A percentile compares a stretch with the other conserved stretches of the same genome.
These are phyloP conservation scores for Torymus texanus DNA, from an alignment of 2,888 invertebrate genomes.

Conservation along the genomic window DNA sequence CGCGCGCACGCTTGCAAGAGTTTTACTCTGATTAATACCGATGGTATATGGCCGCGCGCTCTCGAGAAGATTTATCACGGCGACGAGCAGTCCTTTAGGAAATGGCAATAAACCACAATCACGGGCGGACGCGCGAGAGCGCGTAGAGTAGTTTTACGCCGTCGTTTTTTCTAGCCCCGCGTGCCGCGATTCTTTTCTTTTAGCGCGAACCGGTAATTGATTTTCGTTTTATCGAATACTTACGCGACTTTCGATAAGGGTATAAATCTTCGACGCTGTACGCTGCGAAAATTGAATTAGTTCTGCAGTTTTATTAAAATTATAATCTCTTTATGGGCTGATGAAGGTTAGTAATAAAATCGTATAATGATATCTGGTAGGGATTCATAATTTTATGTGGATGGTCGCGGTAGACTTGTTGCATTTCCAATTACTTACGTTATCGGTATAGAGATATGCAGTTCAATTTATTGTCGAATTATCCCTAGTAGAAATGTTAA, in stretches of 20 bases:
- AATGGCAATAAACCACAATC: conserved; percentile 56
- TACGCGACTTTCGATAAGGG: background rate
- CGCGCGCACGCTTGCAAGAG: conserved; percentile 21
- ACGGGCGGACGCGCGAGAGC: conserved; percentile 15
- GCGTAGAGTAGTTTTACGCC: conserved; percentile 11
- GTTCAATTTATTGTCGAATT: too few species aligned
- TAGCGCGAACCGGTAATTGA: conserved; percentile 29
- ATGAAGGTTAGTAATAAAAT: background rate
- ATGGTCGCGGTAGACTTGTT: too few species aligned
- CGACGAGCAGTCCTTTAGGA: conserved; percentile 52
- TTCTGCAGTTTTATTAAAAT: conserved; percentile 6
- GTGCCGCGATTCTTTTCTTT: background rate
- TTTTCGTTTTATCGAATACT: conserved; percentile 38
- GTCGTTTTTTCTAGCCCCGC: conserved; percentile 19
- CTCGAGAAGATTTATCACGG: conserved; percentile 52
- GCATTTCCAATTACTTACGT: too few species aligned
- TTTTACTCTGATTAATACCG: conserved; percentile 56
- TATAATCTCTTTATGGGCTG: background rate
- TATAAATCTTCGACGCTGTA: background rate
- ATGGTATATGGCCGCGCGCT: conserved; percentile 52
- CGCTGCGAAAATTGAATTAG: too few species aligned
- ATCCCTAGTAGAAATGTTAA: too few species aligned
- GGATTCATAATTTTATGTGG: background rate
- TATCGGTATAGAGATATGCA: too few species aligned
- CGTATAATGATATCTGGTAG: background rate